Conservation (phyloP, 2,797 vertebrate species). For the Psittacula echo region DNA sequence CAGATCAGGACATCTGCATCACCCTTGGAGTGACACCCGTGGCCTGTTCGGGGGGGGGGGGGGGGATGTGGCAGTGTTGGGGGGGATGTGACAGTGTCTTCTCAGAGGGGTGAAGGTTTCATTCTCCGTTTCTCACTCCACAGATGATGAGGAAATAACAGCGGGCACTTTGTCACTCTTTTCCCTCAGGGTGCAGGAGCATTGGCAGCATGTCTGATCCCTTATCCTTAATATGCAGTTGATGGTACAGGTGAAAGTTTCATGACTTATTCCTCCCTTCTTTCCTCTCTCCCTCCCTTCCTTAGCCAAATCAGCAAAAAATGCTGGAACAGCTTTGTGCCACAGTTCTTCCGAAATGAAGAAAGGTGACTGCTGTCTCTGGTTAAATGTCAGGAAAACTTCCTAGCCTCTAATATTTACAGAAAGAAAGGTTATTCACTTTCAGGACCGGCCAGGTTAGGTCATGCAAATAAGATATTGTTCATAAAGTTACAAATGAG, state of each 20-base stretch:
- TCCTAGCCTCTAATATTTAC: not conserved
- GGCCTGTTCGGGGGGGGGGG: not conserved
- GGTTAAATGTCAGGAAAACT: not conserved
- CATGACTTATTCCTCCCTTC: not conserved
- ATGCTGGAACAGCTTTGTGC: not conserved
- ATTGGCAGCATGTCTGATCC: not conserved
- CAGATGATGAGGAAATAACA: not conserved
- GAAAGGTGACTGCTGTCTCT: not conserved
- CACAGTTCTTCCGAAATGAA: not conserved
- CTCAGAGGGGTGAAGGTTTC: slow-evolving; percentile 46
- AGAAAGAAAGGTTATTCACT: not conserved
- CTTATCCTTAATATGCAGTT: not conserved
- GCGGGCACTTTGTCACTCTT: not conserved
- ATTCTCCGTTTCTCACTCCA: not conserved
- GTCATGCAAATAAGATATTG: not conserved
- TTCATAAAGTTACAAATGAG: not conserved
- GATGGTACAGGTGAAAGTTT: not conserved
- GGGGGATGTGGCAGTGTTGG: not conserved
- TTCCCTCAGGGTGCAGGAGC: not conserved
- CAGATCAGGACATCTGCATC: not conserved
- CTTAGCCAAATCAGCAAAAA: not conserved
- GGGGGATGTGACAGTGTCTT: slow-evolving; percentile 25
- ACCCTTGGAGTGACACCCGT: slow-evolving; percentile 7
- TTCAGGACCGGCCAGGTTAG: not conserved
- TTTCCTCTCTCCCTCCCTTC: not conserved